These are phyloP conservation scores for Lithosia quadra DNA, from an alignment of 2,888 invertebrate genomes.

Conservation along the genomic window DNA sequence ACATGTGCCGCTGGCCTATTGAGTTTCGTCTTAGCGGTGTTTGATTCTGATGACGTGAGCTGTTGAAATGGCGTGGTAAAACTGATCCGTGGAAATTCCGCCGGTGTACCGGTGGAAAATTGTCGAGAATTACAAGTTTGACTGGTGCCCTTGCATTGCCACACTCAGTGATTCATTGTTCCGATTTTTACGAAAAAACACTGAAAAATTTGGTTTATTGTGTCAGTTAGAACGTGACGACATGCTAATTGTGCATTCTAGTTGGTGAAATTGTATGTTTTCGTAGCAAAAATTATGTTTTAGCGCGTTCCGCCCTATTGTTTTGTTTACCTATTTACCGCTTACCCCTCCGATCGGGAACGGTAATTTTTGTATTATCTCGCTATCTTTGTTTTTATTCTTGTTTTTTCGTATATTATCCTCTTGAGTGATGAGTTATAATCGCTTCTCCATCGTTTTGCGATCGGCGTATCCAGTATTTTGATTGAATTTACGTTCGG, in stretches of 20 bases:
- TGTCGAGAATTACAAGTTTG: conserved; percentile 55
- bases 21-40: conserved; percentile 76
- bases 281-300: conserved; percentile 37
- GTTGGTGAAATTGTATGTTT: conserved; percentile 35
- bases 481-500: conserved; percentile 20
- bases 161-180: conserved; percentile 84
- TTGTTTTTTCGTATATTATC: conserved; percentile 18
- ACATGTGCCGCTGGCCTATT: conserved; percentile 88
- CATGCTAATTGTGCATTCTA: conserved; percentile 35
- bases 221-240: conserved; percentile 37
- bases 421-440: conserved; percentile 15
- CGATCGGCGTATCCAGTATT: conserved; percentile 23
- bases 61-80: conserved; percentile 67
- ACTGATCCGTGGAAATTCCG: conserved; percentile 60
- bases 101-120: conserved; percentile 61
- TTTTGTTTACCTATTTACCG: conserved; percentile 82
- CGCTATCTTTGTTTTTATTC: conserved; percentile 43
- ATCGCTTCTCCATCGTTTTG: conserved; percentile 20
- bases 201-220: conserved; percentile 56
- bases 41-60: conserved; percentile 79
- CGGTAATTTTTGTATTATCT: conserved; percentile 41
- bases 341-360: conserved; percentile 48
- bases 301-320: conserved; percentile 65
- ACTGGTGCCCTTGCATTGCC: conserved; percentile 67
- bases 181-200: conserved; percentile 70